A percentile compares a stretch with the other conserved stretches of the same genome.
phyloP scores from a whole-genome alignment of 2,797 vertebrate genomes.

The Botia kubotai region DNA sequence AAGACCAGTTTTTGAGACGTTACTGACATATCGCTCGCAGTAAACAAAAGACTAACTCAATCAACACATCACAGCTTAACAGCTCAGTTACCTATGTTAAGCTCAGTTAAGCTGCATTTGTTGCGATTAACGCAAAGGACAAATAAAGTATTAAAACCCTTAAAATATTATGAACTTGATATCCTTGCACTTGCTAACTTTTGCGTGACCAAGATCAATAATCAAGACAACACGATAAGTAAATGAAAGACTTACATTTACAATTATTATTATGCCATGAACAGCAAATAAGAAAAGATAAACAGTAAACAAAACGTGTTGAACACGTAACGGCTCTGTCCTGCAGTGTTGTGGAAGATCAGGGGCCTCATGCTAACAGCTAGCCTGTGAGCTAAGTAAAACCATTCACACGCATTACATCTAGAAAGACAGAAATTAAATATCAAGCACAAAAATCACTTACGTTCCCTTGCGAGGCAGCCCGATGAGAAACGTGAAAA shows the following conservation, averaged over 20 bases:
- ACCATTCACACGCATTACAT: background rate
- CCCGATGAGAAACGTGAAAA: conserved; percentile 46
- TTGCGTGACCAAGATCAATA: background rate
- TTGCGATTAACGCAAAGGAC: background rate
- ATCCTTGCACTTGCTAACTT: background rate
- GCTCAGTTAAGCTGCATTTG: background rate
- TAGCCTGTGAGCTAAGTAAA: background rate
- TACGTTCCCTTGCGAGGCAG: conserved; percentile 39
- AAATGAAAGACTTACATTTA: background rate
- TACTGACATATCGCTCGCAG: no score
- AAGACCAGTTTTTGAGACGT: background rate
- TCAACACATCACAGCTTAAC: background rate
- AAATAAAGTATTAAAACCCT: background rate
- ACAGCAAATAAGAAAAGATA: background rate
- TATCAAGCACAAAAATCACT: background rate
- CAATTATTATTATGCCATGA: background rate
- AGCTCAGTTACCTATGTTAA: background rate
- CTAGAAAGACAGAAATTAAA: background rate
- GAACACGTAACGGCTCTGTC: background rate
- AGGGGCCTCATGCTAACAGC: conserved; percentile 37
- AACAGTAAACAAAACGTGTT: background rate
- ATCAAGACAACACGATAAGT: background rate
- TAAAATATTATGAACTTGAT: background rate
- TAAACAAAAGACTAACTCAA: background rate
- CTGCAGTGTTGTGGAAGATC: background rate